A percentile compares a stretch with the other conserved stretches of the same genome.
Conservation (phyloP, 2,888 invertebrate genomes). For the Melanargia galathea region DNA sequence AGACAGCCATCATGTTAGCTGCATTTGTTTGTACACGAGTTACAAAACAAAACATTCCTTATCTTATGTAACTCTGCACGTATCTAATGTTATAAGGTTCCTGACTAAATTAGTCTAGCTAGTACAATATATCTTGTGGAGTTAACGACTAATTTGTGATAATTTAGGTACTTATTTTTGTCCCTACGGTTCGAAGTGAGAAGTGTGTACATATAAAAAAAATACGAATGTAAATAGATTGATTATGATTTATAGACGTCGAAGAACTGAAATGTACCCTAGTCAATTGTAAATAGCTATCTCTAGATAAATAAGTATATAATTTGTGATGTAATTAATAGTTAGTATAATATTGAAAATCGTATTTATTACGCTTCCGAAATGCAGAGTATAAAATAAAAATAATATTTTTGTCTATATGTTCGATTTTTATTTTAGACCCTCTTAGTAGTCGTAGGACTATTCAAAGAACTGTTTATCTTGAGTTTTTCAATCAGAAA, state of each 20-base stretch:
- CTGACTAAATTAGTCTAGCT: conserved; percentile 57
- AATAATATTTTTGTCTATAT: conserved; percentile 78
- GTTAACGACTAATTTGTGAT: conserved; percentile 69
- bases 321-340: conserved; percentile 81
- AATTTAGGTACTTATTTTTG: conserved; percentile 73
- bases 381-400: conserved; percentile 77
- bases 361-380: conserved; percentile 83
- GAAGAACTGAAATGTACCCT: conserved; percentile 82
- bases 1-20: conserved; percentile 28
- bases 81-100: conserved; percentile 66
- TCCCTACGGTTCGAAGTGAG: conserved; percentile 56
- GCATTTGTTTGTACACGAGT: conserved; percentile 38
- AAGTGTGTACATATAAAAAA: conserved; percentile 44
- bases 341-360: conserved; percentile 74
- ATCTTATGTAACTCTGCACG: conserved; percentile 47
- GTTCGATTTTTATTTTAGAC: conserved; percentile 56
- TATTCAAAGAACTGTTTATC: no score
- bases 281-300: conserved; percentile 80
- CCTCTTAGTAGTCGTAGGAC: neutral
- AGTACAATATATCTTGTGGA: conserved; percentile 39
- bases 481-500: neutral
- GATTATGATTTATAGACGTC: conserved; percentile 54
- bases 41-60: conserved; percentile 59
- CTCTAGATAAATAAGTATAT: conserved; percentile 66
- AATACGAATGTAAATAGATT: conserved; percentile 57